Percentiles rank a stretch among this genome's conserved stretches.
Conservation (phyloP, 64 coral and sea anemone genomes). For the Actinia tenebrosa region DNA sequence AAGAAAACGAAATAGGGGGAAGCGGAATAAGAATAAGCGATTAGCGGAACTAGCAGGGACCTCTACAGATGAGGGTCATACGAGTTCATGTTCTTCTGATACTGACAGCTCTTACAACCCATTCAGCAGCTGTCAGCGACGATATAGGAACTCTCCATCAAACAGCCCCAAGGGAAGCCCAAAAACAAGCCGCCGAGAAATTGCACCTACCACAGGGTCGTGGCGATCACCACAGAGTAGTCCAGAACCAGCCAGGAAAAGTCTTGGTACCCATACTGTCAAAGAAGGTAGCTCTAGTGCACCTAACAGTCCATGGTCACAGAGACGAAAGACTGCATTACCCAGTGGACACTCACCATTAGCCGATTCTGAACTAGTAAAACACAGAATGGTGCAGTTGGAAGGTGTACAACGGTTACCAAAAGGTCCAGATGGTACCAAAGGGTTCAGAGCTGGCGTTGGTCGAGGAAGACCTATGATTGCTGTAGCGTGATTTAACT, state of each 20-base stretch:
- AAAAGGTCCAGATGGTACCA: constrained; percentile 94
- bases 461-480: constrained; percentile 76
- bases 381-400: constrained; percentile 86
- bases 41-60: constrained; percentile 65
- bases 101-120: constrained; percentile 86
- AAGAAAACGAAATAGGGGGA: constrained; percentile 68
- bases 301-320: constrained; percentile 92
- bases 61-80: constrained; percentile 64
- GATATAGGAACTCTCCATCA: constrained; percentile 30
- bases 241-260: constrained; percentile 60
- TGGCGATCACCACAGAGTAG: constrained; percentile 74
- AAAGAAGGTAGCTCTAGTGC: constrained; percentile 78
- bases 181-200: background rate
- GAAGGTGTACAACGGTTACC: constrained; percentile 83
- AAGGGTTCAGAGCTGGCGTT: constrained; percentile 66
- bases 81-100: constrained; percentile 92
- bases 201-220: background rate
- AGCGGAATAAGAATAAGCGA: constrained; percentile 79
- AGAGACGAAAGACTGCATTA: constrained; percentile 72
- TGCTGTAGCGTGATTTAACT: constrained; percentile 50
- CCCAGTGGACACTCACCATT: constrained; percentile 58
- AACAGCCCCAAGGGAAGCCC: constrained; percentile 44
- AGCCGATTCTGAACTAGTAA: constrained; percentile 48
- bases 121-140: constrained; percentile 77
- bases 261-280: constrained; percentile 1